These are phyloP conservation scores for Eubasilissa regina DNA, from an alignment of 1,140 invertebrate genomes.

Conservation along the genomic window DNA sequence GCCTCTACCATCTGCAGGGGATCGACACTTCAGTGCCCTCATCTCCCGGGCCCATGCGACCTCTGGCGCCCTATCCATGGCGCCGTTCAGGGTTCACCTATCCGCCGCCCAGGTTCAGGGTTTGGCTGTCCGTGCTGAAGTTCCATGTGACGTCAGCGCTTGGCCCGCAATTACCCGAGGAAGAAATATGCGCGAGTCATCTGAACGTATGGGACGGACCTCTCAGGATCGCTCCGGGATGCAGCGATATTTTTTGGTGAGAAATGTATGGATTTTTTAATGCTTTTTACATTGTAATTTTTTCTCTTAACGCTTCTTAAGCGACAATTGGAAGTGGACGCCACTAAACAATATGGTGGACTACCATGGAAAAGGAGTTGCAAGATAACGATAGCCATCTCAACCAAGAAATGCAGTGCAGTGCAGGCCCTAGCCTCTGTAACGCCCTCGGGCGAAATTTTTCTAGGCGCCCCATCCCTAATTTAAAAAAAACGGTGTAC, in stretches of 20 bases:
- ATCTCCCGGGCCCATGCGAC: constrained; percentile 74
- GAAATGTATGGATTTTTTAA: background rate
- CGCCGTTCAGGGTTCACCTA: constrained; percentile 72
- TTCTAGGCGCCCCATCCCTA: too few relatives aligned
- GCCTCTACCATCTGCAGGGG: constrained; percentile 86
- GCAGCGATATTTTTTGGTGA: constrained; percentile 87
- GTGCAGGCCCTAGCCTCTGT: too few relatives aligned
- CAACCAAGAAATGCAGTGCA: too few relatives aligned
- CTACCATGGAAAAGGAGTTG: too few relatives aligned
- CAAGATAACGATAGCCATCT: too few relatives aligned
- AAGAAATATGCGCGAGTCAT: constrained; percentile 84
- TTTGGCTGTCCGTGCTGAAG: constrained; percentile 91
- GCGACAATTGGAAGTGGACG: too few relatives aligned
- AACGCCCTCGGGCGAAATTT: too few relatives aligned
- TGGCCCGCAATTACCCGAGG: constrained; percentile 74
- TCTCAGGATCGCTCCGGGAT: constrained; percentile 82
- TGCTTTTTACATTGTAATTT: too few relatives aligned
- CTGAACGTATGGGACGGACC: constrained; percentile 89
- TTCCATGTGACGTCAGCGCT: constrained; percentile 81
- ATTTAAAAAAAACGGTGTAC: too few relatives aligned
- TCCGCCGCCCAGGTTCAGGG: constrained; percentile 80
- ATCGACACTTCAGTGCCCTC: constrained; percentile 73
- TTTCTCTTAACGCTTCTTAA: too few relatives aligned
- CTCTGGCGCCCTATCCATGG: constrained; percentile 76
- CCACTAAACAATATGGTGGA: too few relatives aligned